A percentile compares a stretch with the other conserved stretches of the same genome.
These are phyloP conservation scores for Fopius arisanus DNA, from an alignment of 1,140 invertebrate species.

Conservation along the genomic window DNA sequence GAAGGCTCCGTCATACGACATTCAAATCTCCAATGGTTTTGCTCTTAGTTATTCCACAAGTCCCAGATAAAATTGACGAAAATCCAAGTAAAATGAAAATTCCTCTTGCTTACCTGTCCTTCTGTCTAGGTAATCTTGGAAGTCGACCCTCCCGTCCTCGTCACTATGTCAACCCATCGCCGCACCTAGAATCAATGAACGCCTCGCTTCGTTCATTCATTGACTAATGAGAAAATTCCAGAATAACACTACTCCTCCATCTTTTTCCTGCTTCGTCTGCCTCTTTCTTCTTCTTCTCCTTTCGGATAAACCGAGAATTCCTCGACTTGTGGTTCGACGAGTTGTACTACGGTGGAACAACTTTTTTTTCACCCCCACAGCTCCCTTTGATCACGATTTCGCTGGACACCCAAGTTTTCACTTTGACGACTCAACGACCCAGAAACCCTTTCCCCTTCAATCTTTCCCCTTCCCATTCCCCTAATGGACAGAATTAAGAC, in stretches of 20 bases:
- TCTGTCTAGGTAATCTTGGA: no score
- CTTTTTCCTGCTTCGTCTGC: not conserved
- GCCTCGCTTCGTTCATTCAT: not conserved
- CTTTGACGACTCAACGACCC: not conserved
- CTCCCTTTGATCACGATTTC: not conserved
- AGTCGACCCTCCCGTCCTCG: no score
- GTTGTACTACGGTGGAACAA: not conserved
- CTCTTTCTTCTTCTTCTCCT: not conserved
- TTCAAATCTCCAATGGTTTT: not conserved
- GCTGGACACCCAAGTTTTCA: not conserved
- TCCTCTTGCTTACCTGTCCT: no score
- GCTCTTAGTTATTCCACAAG: no score
- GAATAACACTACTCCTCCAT: not conserved
- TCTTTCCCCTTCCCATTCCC: not conserved
- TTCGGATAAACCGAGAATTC: not conserved
- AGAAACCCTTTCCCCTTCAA: not conserved
- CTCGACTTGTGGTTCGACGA: not conserved
- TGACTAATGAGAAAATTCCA: constrained; percentile 21
- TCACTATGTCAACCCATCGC: not conserved
- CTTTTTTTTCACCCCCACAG: not conserved
- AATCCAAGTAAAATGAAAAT: no score
- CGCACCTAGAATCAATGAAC: not conserved
- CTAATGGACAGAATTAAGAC: not conserved
- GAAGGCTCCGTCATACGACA: not conserved
- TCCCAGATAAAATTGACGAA: no score